A percentile compares a stretch with the other conserved stretches of the same genome.
These are phyloP conservation scores for Plumapathes pennacea DNA, from an alignment of 92 coral and sea anemone genomes.

Conservation along the genomic window DNA sequence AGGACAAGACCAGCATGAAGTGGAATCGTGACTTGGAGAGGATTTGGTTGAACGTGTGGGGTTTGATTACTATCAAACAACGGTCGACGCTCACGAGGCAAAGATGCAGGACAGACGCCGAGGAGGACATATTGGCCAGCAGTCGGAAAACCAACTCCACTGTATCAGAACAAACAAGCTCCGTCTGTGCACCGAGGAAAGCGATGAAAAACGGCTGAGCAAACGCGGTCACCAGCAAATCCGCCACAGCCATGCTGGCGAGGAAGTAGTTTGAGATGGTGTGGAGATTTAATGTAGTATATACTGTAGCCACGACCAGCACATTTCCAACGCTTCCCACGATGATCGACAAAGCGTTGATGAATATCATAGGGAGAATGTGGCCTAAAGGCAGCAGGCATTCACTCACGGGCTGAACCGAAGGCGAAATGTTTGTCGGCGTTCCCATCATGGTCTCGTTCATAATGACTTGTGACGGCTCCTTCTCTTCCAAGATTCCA, in stretches of 20 bases:
- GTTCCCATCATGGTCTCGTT: too few relatives aligned
- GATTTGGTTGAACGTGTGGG: conserved; percentile 40
- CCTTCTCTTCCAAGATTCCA: too few relatives aligned
- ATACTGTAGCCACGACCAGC: conserved; percentile 70
- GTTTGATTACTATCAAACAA: conserved; percentile 57
- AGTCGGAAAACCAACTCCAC: conserved; percentile 66
- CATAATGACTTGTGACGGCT: too few relatives aligned
- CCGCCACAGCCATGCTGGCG: conserved; percentile 68
- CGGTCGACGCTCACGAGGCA: conserved; percentile 76
- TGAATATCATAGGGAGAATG: conserved; percentile 31
- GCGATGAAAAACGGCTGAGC: conserved; percentile 51
- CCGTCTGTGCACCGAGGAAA: conserved; percentile 47
- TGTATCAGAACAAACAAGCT: conserved; percentile 15
- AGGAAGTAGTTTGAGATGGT: conserved; percentile 70
- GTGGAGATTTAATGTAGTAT: conserved; percentile 55
- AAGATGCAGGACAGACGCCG: conserved; percentile 68
- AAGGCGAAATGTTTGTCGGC: too few relatives aligned
- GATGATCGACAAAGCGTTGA: conserved; percentile 57
- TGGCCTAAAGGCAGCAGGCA: conserved; percentile 34
- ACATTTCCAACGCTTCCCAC: conserved; percentile 75
- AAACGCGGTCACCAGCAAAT: conserved; percentile 50
- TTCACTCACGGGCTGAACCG: too few relatives aligned
- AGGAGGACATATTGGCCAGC: conserved; percentile 50
- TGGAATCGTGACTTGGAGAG: conserved; percentile 57
- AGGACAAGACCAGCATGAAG: conserved; percentile 36